These are phyloP conservation scores for Spilarctia lutea DNA, from an alignment of 2,888 invertebrate species.

Conservation along the genomic window DNA sequence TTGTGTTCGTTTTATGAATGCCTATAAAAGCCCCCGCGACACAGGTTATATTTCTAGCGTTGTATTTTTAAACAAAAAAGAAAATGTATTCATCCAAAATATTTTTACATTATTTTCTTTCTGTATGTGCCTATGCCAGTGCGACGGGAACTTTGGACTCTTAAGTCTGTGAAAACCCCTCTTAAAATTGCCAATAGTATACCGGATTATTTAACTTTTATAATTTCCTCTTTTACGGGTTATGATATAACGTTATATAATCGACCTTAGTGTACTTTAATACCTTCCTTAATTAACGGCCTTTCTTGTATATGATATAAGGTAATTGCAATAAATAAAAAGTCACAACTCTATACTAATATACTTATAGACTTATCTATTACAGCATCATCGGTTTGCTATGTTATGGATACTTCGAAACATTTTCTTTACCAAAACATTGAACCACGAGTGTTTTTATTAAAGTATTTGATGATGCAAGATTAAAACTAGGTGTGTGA, in stretches of 20 bases:
- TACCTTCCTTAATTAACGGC: neutral
- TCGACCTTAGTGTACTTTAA: neutral
- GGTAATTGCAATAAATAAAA: neutral
- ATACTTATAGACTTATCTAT: neutral
- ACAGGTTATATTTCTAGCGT: too few species aligned
- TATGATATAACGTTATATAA: neutral
- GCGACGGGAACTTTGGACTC: neutral
- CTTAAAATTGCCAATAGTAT: neutral
- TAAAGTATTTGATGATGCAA: slow-evolving; percentile 8
- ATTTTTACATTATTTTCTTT: too few species aligned
- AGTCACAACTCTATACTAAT: neutral
- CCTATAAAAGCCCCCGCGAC: too few species aligned
- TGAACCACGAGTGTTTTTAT: neutral
- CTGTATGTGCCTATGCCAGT: too few species aligned
- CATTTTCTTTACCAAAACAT: neutral
- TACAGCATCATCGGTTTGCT: neutral
- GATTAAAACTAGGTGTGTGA: slow-evolving; percentile 26
- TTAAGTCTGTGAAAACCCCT: neutral
- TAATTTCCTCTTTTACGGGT: neutral
- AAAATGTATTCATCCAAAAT: too few species aligned
- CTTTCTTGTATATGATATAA: neutral
- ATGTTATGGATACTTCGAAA: neutral
- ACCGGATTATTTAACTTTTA: neutral
- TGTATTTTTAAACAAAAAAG: too few species aligned
- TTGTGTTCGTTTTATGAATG: neutral